Evolutionary conservation across 2,888 invertebrate genomes (phyloP), one percentile per base, ranked within the genome.

Genomic region (Tipula helvola): DNA sequence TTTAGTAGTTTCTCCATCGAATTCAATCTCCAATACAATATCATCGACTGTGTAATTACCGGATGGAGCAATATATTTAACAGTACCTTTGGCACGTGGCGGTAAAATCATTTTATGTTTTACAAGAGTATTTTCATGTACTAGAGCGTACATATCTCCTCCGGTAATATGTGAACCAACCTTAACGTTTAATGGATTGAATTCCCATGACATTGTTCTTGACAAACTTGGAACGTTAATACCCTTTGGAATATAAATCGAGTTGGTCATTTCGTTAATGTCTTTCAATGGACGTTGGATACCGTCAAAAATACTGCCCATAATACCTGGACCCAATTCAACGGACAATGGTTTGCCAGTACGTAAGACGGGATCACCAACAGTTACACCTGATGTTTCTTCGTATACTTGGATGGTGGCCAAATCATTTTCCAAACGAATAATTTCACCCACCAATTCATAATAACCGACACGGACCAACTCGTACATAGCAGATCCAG

Each of bases 401-500:
- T 97, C 97, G 91, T 97, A 97, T 88, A 97, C 99, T 95, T 99
- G 99, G 92, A 99, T 99, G 89, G 99, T 99, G 88, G 99, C 99
- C 96, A 98, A 97, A 92, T 99, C 99, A 87, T 99, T 99, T 93
- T 99, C 99, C 88, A 99, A 94, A 92, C 99, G 96, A 93, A 99
- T 99, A 92, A 99, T 99, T 93, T 99, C 99, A 88, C 99, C 99
- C 16, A 99, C 99, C 90, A 99, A 93, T 92, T 99, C 99, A 89
- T 95, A 95, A 93, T 99, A 99, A 0, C 99, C 99, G 83, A 99
- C 99, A 89, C 99, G 95, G 88, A 99, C 99, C 93, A 99, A 92
- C 93, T 99, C 99, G 95, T 99, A 99, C 99, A 99, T 99, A 94
- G 99, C 99, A 41, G 99, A 97, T 88, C 99, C 99, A 87, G 98